phyloP scores from a whole-genome alignment of 1,140 invertebrate species.

The Drosophila insularis region DNA sequence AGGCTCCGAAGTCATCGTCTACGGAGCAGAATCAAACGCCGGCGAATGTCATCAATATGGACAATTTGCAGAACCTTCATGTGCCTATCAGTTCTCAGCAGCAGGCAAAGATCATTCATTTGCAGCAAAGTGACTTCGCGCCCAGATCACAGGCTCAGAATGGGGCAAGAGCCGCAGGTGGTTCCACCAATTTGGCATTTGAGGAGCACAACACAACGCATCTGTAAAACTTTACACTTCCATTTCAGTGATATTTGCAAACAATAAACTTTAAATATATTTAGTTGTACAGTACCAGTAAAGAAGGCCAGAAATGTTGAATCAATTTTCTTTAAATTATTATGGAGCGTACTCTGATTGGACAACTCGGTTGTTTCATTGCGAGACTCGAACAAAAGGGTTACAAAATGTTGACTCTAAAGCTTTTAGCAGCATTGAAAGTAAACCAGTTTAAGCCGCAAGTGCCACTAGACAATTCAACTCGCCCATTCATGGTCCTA shows the following conservation, averaged over 20 bases:
- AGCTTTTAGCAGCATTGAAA: neutral
- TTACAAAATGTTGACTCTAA: neutral
- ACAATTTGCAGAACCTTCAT: slow-evolving; percentile 67
- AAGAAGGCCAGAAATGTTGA: neutral
- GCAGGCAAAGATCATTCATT: slow-evolving; percentile 73
- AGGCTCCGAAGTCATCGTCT: slow-evolving; percentile 9
- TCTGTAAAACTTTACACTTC: slow-evolving; percentile 40
- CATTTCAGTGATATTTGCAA: slow-evolving; percentile 64
- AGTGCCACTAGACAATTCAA: neutral
- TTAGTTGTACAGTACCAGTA: slow-evolving; percentile 14
- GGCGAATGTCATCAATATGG: slow-evolving; percentile 53
- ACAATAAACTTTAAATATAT: slow-evolving; percentile 61
- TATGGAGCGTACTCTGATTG: slow-evolving; percentile 8
- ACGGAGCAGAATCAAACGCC: slow-evolving; percentile 38
- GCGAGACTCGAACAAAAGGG: slow-evolving; percentile 5
- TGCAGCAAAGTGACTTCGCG: slow-evolving; percentile 77
- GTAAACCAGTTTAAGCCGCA: neutral
- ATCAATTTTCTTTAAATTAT: neutral
- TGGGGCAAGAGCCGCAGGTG: slow-evolving; percentile 17
- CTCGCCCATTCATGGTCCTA: neutral
- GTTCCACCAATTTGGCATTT: slow-evolving; percentile 63
- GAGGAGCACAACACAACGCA: slow-evolving; percentile 78
- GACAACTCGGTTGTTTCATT: neutral
- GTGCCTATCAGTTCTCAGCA: slow-evolving; percentile 65
- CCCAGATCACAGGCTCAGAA: slow-evolving; percentile 26